Evolutionary conservation across 2,888 invertebrate species (phyloP), one percentile per base, ranked within the genome.

Genomic region (Drosophila nr. perissopoda): DNA sequence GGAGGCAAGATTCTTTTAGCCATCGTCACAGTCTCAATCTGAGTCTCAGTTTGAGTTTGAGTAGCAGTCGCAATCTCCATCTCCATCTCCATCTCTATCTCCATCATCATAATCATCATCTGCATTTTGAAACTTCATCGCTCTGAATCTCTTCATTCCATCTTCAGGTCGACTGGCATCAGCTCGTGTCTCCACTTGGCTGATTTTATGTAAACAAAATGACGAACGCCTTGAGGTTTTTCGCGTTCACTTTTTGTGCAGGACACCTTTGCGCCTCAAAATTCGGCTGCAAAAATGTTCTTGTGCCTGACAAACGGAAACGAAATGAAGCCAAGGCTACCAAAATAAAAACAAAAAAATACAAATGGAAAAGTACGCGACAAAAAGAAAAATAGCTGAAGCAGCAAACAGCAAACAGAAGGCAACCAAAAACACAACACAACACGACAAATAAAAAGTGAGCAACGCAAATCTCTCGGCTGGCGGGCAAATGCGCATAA

Each of bases 131-230:
- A 18, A 34, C 51, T 53, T 33, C 21, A n/a, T 49, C 18, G 49
- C 10, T 29, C 11, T 11, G 33, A 33, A 58, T 53, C 57, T 27
- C 46, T 46, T 16, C 7, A 25, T 46, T 13, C 7, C 60, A 49
- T 40, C 18, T 21, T 21, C 8, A 34, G 25, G 31, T 65, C 11
- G 42, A 16, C 69, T 21, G 53, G 36, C 53, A 57, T 25, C 56
- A 71, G 67, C 71, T 62, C 75, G 65, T 81, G 83, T 75, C 81
- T 69, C 65, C 77, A 73, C 61, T 76, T 67, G 71, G 75, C 58
- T 83, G 88, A 83, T 86, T 86, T 79, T 77, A 74, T 83, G 81
- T 86, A 86, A 87, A 87, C 89, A 87, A 76, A 87, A 81, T 84
- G 84, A 84, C 71, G 87, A 67, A 84, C 84, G 89, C 89, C 86